phyloP scores from a whole-genome alignment of 2,888 invertebrate species.

The Sicus ferrugineus region DNA sequence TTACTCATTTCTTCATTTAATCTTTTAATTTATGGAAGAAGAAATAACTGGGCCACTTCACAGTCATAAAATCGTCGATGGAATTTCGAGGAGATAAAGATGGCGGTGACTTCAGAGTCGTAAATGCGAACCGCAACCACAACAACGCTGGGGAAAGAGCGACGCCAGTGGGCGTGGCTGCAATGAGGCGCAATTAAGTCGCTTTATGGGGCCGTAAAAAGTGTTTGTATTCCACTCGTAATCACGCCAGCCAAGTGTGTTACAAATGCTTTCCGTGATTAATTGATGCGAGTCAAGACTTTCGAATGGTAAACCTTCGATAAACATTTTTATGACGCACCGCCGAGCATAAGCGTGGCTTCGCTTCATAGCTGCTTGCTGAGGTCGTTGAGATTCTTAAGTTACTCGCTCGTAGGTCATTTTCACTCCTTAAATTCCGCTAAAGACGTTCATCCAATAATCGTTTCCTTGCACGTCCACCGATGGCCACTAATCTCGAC shows the following conservation, averaged over 20 bases:
- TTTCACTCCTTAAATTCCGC: too few relatives aligned
- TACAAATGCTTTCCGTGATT: slow-evolving; percentile 2
- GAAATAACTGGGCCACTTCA: too few relatives aligned
- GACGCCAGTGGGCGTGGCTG: not conserved
- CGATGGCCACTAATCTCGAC: too few relatives aligned
- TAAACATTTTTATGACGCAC: too few relatives aligned
- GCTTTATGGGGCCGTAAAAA: not conserved
- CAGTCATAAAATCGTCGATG: slow-evolving; percentile 5
- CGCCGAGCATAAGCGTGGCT: not conserved
- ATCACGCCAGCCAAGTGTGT: not conserved
- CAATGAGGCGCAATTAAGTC: not conserved
- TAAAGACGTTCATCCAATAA: too few relatives aligned
- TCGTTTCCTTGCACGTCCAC: too few relatives aligned
- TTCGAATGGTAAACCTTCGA: too few relatives aligned
- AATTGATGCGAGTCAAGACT: too few relatives aligned
- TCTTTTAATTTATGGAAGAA: not conserved
- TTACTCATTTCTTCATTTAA: not conserved
- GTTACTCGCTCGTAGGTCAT: too few relatives aligned
- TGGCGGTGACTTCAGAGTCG: slow-evolving; percentile 11
- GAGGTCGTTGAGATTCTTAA: too few relatives aligned
- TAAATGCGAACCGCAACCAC: not conserved
- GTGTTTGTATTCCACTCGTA: not conserved
- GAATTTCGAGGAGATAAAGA: not conserved
- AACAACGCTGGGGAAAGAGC: not conserved
- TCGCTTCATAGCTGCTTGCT: not conserved